Percentiles rank a stretch among this genome's conserved stretches.
These are phyloP conservation scores for Bolborhynchus lineola DNA, from an alignment of 2,113 vertebrate genomes.

Conservation along the genomic window DNA sequence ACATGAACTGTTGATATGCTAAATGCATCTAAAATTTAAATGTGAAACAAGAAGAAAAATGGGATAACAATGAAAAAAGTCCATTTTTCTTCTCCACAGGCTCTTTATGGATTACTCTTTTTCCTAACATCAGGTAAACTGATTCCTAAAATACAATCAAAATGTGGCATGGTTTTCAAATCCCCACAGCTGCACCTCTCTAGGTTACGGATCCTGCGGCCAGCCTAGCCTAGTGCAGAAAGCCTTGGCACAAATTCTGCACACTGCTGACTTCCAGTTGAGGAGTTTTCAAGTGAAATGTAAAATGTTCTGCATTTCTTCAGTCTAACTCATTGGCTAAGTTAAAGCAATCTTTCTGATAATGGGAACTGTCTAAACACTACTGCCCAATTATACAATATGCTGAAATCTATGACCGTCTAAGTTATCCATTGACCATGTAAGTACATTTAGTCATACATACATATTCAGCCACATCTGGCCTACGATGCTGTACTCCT, in stretches of 20 bases:
- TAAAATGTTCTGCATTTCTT: not conserved
- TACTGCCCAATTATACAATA: not conserved
- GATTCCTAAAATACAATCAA: not conserved
- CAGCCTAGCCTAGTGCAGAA: not conserved
- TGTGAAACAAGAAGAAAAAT: not conserved
- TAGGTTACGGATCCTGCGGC: not conserved
- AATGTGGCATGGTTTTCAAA: not conserved
- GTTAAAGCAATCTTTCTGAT: not conserved
- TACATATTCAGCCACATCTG: not conserved
- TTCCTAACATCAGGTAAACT: not conserved
- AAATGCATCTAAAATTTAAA: slow-evolving; percentile 35
- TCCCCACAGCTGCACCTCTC: not conserved
- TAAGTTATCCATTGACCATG: not conserved
- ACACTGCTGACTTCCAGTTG: not conserved
- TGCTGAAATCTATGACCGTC: not conserved
- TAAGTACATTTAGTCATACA: not conserved
- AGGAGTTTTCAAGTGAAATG: not conserved
- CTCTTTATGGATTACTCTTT: not conserved
- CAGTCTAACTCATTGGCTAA: not conserved
- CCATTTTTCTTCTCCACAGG: not conserved
- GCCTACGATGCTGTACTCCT: not conserved
- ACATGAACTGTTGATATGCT: not conserved
- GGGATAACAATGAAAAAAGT: not conserved
- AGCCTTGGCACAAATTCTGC: not conserved
- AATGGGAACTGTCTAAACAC: not conserved